These are phyloP conservation scores for Simalia tracyae DNA, from an alignment of 2,797 vertebrate species.

Conservation along the genomic window DNA sequence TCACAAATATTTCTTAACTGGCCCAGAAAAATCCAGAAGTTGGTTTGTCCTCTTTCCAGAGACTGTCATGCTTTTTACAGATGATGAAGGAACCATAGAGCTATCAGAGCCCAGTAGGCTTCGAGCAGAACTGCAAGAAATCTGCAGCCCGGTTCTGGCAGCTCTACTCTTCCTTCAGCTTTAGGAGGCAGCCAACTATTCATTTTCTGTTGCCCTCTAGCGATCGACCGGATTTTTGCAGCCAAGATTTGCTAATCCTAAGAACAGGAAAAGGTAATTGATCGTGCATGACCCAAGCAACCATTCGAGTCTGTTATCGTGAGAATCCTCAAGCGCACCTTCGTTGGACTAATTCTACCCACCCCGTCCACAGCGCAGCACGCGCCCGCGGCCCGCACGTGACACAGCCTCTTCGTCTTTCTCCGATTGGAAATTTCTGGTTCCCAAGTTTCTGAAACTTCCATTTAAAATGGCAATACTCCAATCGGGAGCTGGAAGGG, in stretches of 20 bases:
- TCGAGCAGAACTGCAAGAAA: background rate
- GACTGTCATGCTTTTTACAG: background rate
- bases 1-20: background rate
- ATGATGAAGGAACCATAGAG: background rate
- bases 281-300: background rate
- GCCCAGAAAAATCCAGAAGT: background rate
- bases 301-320: no score
- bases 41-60: background rate
- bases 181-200: background rate
- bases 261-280: background rate
- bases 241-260: background rate
- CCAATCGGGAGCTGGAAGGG: background rate
- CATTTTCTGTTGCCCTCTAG: background rate
- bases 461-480: background rate
- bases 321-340: background rate
- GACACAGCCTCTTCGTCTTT: background rate
- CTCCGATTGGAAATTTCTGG: background rate
- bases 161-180: background rate
- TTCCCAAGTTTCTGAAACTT: background rate
- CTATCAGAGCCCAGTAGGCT: background rate
- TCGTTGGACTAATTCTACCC: background rate
- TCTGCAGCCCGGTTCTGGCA: background rate
- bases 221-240: background rate
- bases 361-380: background rate
- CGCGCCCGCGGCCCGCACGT: no score